Percentiles rank a stretch among this genome's conserved stretches.
phyloP scores from a whole-genome alignment of 2,113 vertebrate genomes.

The Phainopepla nitens region DNA sequence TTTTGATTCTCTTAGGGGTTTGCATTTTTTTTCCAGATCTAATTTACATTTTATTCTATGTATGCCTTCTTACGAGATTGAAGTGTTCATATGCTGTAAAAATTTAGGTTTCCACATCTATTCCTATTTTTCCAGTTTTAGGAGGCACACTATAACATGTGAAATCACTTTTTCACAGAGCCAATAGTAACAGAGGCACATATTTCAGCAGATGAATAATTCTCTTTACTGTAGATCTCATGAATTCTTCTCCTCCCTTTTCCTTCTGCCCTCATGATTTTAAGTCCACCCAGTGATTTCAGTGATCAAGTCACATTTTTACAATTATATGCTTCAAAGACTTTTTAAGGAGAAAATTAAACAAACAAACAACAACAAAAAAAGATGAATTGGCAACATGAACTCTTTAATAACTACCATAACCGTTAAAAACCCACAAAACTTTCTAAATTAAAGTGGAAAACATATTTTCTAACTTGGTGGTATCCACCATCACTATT shows the following conservation, averaged over 20 bases:
- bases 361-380: background rate
- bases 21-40: slow-evolving; percentile 15
- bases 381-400: background rate
- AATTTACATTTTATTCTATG: slow-evolving; percentile 31
- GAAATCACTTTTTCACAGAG: slow-evolving; percentile 40
- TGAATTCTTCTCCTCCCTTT: slow-evolving; percentile 47
- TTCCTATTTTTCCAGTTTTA: slow-evolving; percentile 36
- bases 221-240: slow-evolving; percentile 47
- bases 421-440: background rate
- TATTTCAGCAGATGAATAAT: slow-evolving; percentile 61
- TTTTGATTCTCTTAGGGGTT: slow-evolving; percentile 33
- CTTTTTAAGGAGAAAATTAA: slow-evolving; percentile 11
- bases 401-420: background rate
- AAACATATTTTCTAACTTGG: slow-evolving; percentile 11
- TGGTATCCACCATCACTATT: background rate
- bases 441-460: background rate
- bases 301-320: slow-evolving; percentile 30
- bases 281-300: slow-evolving; percentile 38
- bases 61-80: background rate
- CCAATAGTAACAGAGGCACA: slow-evolving; percentile 29
- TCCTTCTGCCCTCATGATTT: slow-evolving; percentile 13
- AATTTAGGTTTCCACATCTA: slow-evolving; percentile 42
- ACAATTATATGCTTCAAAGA: slow-evolving; percentile 44
- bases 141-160: slow-evolving; percentile 15
- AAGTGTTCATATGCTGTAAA: background rate